These are phyloP conservation scores for Tribolium castaneum DNA, from an alignment of 1,140 invertebrate genomes.

Conservation along the genomic window DNA sequence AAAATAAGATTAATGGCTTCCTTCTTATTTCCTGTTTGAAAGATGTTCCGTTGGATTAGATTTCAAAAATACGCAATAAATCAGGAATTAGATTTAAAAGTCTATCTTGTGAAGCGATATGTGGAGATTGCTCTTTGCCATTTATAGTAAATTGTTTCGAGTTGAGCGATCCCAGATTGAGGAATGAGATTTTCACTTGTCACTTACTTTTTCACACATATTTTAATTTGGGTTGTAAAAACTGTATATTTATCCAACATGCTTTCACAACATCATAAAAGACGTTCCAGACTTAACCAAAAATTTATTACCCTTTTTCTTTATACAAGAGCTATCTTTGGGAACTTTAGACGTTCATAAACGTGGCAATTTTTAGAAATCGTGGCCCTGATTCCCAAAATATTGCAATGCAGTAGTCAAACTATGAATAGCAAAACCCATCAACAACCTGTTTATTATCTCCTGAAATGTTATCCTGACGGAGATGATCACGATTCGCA, in stretches of 20 bases:
- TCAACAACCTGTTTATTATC: neutral
- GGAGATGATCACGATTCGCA: neutral
- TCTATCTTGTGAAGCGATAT: slow-evolving; percentile 1
- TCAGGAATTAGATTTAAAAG: slow-evolving; percentile 19
- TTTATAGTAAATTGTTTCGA: neutral
- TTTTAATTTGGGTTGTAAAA: slow-evolving; percentile 6
- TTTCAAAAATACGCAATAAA: slow-evolving; percentile 27
- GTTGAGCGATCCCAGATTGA: neutral
- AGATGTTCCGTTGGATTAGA: neutral
- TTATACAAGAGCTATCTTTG: neutral
- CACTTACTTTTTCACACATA: neutral
- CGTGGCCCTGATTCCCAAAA: neutral
- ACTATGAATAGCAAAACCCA: neutral
- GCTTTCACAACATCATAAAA: slow-evolving; percentile 5
- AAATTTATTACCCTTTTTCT: slow-evolving; percentile 1
- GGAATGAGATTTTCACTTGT: neutral
- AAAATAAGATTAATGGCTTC: slow-evolving; percentile 22
- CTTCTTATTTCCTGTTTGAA: slow-evolving; percentile 6
- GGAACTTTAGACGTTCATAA: neutral
- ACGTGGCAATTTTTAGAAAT: neutral
- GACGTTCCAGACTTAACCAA: neutral
- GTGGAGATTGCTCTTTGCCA: neutral
- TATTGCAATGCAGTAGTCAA: neutral
- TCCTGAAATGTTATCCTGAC: neutral
- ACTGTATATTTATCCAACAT: neutral